Conservation (phyloP, 1,140 invertebrate genomes). For the Camponotus vicinus region DNA sequence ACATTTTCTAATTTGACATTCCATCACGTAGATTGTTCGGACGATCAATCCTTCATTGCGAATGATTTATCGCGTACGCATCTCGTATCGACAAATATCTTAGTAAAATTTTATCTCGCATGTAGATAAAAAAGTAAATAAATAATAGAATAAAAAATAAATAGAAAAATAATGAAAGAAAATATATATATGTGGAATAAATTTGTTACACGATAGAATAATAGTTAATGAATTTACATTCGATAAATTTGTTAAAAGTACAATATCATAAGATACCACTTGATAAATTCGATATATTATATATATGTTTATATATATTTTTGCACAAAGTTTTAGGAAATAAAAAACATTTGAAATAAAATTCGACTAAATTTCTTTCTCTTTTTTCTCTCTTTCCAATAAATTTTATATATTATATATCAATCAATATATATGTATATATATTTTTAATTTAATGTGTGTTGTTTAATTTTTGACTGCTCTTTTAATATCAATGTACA, state of each 20-base stretch:
- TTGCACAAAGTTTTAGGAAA: not conserved
- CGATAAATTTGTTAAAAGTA: not conserved
- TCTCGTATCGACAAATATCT: not conserved
- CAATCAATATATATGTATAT: not conserved
- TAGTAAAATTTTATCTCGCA: conserved; percentile 1
- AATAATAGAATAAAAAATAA: not conserved
- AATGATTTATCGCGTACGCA: conserved; percentile 3
- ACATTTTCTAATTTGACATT: conserved; percentile 47
- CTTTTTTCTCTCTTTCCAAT: not conserved
- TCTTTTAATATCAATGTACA: not conserved
- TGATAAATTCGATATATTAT: too few species aligned
- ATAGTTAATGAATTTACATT: not conserved
- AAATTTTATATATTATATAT: not conserved
- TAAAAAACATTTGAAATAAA: not conserved
- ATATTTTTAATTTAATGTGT: not conserved
- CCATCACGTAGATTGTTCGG: conserved; percentile 1
- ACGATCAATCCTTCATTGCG: not conserved
- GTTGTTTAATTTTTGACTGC: not conserved
- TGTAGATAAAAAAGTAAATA: not conserved
- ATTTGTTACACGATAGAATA: not conserved
- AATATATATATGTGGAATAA: not conserved
- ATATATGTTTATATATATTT: not conserved
- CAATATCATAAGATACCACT: not conserved
- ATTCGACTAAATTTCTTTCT: not conserved
- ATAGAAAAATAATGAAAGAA: not conserved